Evolutionary conservation across 1,140 invertebrate genomes (phyloP), one percentile per base, ranked within the genome.

Genomic region (Diachasmimorpha longicaudata): DNA sequence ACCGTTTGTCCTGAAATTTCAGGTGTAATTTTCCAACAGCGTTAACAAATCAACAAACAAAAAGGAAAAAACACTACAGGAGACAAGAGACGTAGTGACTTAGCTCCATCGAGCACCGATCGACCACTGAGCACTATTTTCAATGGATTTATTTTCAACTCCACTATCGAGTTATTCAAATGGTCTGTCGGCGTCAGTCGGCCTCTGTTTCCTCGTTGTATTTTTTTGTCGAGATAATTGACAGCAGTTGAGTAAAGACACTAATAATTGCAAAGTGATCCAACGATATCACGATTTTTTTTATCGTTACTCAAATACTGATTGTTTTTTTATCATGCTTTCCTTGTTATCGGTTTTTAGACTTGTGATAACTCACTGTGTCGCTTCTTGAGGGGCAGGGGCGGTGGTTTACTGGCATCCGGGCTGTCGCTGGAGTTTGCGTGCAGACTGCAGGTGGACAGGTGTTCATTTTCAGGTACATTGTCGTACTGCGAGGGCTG

Each of bases 311-410:
- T 74, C 73, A 74, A 74, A 68, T 52, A 68, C 23, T 74, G 66
- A 39, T 67, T 52, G 9, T 16, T 52, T 52, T n/a, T 52, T 52
- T n/a, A 52, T 52, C 48, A 16, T 52, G 16, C 4, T 52, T 52
- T 52, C 11, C 48, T 19, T 16, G 11, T 52, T 52, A 42, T 42
- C 39, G n/a, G 48, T 9, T 5, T n/a, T 16, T 1, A 52, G 48
- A 52, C 16, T 46, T 46, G 44, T 52, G 19, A 71, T 81, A 85
- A 95, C 95, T 95, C 92, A 98, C 96, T 97, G 90, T 97, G 94
- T 86, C 94, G 95, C 87, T 96, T 97, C 89, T 98, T 98, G 0
- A 95, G 92, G 23, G 96, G 96, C 75, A 98, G 89, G 66, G 96
- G 96, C 52, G 96, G 96, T 71, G 96, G 96, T 85, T 92, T 92